Conservation (phyloP, 2,113 vertebrate genomes). For the Felis chaus region DNA sequence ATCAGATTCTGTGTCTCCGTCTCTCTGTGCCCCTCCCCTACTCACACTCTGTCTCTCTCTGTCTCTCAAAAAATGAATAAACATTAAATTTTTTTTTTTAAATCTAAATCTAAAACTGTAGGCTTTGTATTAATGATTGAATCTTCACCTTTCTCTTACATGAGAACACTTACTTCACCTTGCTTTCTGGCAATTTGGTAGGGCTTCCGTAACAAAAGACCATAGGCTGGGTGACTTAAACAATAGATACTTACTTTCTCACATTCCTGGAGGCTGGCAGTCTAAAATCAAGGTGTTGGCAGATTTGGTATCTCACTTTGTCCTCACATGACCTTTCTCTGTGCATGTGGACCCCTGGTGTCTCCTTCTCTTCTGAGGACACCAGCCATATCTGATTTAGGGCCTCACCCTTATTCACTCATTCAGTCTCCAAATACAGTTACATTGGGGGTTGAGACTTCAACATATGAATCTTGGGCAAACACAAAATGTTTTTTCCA, state of each 20-base stretch:
- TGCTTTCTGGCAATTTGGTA: background rate
- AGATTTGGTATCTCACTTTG: background rate
- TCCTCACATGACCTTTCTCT: background rate
- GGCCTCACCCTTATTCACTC: background rate
- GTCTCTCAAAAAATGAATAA: no score
- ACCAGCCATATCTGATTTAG: background rate
- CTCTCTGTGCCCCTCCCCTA: no score
- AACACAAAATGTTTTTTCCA: background rate
- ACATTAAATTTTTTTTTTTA: no score
- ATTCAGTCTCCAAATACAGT: background rate
- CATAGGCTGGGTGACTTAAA: background rate
- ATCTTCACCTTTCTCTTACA: background rate
- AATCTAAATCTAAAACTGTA: background rate
- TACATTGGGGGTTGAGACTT: background rate
- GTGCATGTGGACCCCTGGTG: accelerated
- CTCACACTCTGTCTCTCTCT: no score
- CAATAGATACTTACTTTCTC: background rate
- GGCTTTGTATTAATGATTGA: background rate
- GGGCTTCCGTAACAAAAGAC: background rate
- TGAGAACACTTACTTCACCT: background rate
- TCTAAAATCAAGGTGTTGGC: background rate
- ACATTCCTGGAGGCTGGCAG: background rate
- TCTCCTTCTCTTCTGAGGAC: background rate
- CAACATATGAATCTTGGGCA: background rate
- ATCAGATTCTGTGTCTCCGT: no score